Base-by-base conservation (phyloP, 2,113 vertebrate genomes). In the Chlorodrepanis virens region DNA sequence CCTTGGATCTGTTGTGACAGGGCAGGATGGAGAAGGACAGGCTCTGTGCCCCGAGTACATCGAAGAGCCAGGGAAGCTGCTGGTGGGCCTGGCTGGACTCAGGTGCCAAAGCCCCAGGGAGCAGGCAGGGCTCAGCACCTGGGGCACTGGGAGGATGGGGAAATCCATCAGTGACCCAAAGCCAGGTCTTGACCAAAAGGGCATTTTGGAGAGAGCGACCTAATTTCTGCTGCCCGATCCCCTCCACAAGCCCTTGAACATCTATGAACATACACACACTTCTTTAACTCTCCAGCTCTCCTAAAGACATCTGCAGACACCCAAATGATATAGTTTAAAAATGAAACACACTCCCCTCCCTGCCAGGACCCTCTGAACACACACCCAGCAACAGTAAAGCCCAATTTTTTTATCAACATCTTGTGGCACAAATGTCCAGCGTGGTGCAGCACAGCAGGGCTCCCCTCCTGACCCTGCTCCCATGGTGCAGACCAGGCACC, bases 201-300 rank as follows among this genome's bases (percentile, higher is more conserved):
- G 16, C 19, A 63, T 65, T 91, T 77, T 65, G 24, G 45, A 71
- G 47, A 0, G 0, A 90, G 10, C 0, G 0, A 65, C 25, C 17
- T 42, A 3, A 63, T 40, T 77, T 47, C 50, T 72, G 13, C 9
- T 65, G 61, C 40, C 69, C 39, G 44, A 61, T 91, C 61, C 52
- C 75, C 65, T 39, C 85, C 25, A 8, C 29, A 31, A 69, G 64
- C 31, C 50, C 70, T 15, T 0, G 1, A 20, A 12, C 4, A 9
- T 31, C 53, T 40, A 1, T 5, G 37, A 72, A 29, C 50, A 76
- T 10, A 65, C 0, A 9, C 35, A 8, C 33, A n/a, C 35, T 40
- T 44, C 28, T 40, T 44, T 27, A 50, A 39, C 29, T 27, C 59
- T 72, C 59, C 81, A 68, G 65, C 33, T 28, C 24, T 90, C 64